Percentiles rank a stretch among this genome's conserved stretches.
Conservation (phyloP, 2,113 vertebrate genomes). For the Athene noctua region DNA sequence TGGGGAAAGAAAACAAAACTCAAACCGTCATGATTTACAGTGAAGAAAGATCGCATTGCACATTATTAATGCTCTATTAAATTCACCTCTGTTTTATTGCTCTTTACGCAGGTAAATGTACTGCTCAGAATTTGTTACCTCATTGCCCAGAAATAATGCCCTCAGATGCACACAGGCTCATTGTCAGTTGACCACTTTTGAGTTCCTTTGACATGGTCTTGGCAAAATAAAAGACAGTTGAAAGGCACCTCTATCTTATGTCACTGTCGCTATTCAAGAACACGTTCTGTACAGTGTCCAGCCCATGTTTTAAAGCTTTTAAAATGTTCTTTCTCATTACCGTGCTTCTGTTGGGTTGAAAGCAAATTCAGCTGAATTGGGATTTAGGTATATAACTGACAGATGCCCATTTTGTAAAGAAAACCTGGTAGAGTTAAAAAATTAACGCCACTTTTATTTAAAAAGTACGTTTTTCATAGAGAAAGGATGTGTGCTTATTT, state of each 20-base stretch:
- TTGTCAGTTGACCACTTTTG: not conserved
- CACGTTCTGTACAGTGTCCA: not conserved
- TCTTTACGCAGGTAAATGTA: not conserved
- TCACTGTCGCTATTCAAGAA: slow-evolving; percentile 15
- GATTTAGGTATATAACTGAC: not conserved
- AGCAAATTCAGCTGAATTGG: not conserved
- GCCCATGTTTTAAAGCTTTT: not conserved
- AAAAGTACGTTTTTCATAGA: not conserved
- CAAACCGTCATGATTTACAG: not conserved
- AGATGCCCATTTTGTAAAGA: not conserved
- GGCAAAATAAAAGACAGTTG: not conserved
- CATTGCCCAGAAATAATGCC: not conserved
- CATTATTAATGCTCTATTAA: not conserved
- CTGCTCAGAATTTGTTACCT: not conserved
- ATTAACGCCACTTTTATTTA: not conserved
- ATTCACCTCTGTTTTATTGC: not conserved
- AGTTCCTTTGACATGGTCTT: not conserved
- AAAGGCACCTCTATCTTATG: not conserved
- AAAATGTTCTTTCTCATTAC: not conserved
- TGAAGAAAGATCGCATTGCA: not conserved
- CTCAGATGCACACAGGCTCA: not conserved
- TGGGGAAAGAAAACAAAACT: accelerated
- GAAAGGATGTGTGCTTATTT: not conserved
- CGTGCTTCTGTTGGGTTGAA: not conserved
- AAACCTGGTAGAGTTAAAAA: not conserved